These are phyloP conservation scores for Gopherus evgoodei DNA, from an alignment of 2,113 vertebrate species.

Conservation along the genomic window DNA sequence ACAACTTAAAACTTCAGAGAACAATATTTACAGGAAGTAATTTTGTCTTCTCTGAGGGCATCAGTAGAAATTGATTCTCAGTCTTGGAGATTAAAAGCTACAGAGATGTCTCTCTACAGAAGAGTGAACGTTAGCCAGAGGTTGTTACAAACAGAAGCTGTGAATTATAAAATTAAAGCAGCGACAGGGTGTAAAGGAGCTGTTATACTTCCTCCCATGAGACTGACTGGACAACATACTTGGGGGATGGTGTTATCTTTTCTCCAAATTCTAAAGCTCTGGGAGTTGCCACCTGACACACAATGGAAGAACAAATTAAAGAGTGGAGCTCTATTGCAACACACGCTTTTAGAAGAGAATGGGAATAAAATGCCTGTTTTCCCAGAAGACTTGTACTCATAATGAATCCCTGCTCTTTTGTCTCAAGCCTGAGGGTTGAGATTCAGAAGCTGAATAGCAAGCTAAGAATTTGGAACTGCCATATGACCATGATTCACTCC, in stretches of 20 bases:
- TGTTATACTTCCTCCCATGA: neutral
- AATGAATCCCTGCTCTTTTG: neutral
- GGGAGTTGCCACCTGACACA: neutral
- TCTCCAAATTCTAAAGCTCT: neutral
- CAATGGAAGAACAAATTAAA: neutral
- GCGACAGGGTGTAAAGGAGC: neutral
- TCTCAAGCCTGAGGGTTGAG: neutral
- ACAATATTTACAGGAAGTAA: conserved; percentile 35
- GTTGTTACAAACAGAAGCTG: neutral
- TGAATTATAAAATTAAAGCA: neutral
- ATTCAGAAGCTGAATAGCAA: neutral
- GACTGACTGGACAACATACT: neutral
- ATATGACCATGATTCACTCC: neutral
- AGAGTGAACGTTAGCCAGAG: neutral
- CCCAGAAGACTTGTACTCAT: neutral
- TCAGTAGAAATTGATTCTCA: conserved; percentile 9
- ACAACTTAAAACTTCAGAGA: neutral
- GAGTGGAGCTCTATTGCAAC: neutral
- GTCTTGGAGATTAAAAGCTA: neutral
- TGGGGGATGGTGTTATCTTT: neutral
- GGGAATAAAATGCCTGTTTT: neutral
- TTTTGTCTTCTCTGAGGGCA: conserved; percentile 26
- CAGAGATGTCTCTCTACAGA: neutral
- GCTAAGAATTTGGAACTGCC: neutral
- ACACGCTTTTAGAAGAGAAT: neutral